Percentiles rank a stretch among this genome's conserved stretches.
Evolutionary conservation across 2,797 vertebrate genomes (phyloP).

Genomic region (Rhabdophis nuchalis): DNA sequence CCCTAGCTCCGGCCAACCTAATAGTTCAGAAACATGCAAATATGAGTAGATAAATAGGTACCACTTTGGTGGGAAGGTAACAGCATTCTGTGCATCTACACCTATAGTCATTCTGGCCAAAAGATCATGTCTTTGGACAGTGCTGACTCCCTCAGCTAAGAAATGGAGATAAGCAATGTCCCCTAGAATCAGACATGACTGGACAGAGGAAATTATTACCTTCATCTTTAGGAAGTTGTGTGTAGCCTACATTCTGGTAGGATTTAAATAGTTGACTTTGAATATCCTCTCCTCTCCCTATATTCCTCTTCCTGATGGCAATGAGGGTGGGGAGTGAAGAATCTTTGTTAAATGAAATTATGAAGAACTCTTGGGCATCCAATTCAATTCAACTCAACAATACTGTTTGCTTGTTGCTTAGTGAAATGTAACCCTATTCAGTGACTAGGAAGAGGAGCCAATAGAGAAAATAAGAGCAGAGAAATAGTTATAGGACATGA

Average conservation of each 20-base stretch:
- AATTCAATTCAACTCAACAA: not conserved
- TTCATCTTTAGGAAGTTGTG: not conserved
- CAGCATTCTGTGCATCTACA: not conserved
- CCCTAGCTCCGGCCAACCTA: not conserved
- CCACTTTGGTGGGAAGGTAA: not conserved
- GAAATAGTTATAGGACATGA: not conserved
- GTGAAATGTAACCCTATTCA: not conserved
- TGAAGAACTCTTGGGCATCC: too few species aligned
- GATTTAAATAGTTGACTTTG: not conserved
- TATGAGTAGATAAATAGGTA: not conserved
- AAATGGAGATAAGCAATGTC: not conserved
- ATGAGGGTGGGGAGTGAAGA: not conserved
- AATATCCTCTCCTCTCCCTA: not conserved
- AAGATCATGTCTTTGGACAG: not conserved
- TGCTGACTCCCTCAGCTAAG: not conserved
- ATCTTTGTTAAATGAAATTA: not conserved
- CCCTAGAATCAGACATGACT: not conserved
- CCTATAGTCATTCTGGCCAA: not conserved
- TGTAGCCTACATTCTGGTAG: not conserved
- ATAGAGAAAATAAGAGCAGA: not conserved
- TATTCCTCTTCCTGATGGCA: not conserved
- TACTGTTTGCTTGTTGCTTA: not conserved
- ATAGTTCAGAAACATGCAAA: not conserved
- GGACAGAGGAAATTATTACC: not conserved
- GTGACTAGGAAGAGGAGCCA: not conserved